phyloP scores from a whole-genome alignment of 2,888 invertebrate genomes.

The Leptopilina syphax region DNA sequence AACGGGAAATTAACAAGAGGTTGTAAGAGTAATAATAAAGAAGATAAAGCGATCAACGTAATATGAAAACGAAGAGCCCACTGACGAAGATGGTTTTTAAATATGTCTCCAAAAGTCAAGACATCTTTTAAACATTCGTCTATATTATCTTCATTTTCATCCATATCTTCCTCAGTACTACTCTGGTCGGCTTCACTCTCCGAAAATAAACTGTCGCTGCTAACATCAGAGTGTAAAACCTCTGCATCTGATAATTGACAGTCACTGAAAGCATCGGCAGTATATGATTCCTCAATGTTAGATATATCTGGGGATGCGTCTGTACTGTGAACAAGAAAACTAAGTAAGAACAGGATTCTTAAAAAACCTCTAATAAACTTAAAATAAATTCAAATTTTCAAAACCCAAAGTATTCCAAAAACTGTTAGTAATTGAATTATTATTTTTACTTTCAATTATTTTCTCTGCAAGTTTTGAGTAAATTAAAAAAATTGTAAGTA shows the following conservation, averaged over 20 bases:
- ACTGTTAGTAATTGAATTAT: no score
- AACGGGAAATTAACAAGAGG: background rate
- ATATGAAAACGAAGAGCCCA: background rate
- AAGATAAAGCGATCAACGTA: background rate
- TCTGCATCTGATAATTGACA: background rate
- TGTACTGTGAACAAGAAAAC: background rate
- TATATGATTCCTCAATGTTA: background rate
- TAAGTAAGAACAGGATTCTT: background rate
- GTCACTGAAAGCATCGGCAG: background rate
- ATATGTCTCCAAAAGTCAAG: background rate
- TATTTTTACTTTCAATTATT: no score
- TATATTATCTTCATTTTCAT: background rate
- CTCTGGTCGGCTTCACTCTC: background rate
- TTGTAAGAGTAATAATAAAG: background rate
- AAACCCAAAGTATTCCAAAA: background rate
- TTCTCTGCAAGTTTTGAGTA: no score
- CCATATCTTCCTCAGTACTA: background rate
- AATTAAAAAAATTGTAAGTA: no score
- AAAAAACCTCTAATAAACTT: no score
- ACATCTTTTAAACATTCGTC: background rate
- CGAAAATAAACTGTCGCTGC: background rate
- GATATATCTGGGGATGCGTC: background rate
- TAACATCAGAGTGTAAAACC: background rate
- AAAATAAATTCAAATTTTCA: background rate
- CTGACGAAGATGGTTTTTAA: background rate